Evolutionary conservation across 2,888 invertebrate genomes (phyloP).

Genomic region (Physocephala rufipes): DNA sequence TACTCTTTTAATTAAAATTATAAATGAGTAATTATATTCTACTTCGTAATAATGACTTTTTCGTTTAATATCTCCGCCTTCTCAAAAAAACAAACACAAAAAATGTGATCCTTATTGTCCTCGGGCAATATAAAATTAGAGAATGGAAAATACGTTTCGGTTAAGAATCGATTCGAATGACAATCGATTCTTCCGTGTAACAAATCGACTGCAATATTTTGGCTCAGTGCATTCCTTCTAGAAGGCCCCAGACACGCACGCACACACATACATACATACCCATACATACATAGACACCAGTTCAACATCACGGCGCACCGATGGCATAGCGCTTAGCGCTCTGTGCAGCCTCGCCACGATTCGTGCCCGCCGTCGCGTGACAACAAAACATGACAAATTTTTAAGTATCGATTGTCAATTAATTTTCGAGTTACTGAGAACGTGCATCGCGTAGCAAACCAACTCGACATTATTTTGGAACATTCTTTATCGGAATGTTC

Average conservation of each 20-base stretch:
- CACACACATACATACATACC: background rate
- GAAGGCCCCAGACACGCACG: no score
- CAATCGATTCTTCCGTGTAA: no score
- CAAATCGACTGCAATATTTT: background rate
- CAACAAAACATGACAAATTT: constrained; percentile 14
- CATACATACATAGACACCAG: no score
- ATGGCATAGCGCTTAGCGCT: background rate
- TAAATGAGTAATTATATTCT: no score
- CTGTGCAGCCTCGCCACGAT: background rate
- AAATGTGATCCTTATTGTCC: background rate
- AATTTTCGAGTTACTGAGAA: constrained; percentile 29
- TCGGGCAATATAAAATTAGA: background rate
- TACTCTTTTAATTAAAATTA: no score
- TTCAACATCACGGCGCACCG: background rate
- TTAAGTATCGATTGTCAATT: constrained; percentile 35
- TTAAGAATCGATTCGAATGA: no score
- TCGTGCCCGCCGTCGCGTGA: constrained; percentile 6
- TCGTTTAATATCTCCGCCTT: no score
- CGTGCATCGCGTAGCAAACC: constrained; percentile 16
- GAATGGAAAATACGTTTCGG: no score
- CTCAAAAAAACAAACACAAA: no score
- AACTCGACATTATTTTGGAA: constrained; percentile 7
- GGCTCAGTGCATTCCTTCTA: background rate
- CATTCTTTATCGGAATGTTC: background rate
- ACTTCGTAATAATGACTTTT: no score